These are phyloP conservation scores for Sarotherodon lohbergeri DNA, from an alignment of 2,113 vertebrate genomes.

Conservation along the genomic window DNA sequence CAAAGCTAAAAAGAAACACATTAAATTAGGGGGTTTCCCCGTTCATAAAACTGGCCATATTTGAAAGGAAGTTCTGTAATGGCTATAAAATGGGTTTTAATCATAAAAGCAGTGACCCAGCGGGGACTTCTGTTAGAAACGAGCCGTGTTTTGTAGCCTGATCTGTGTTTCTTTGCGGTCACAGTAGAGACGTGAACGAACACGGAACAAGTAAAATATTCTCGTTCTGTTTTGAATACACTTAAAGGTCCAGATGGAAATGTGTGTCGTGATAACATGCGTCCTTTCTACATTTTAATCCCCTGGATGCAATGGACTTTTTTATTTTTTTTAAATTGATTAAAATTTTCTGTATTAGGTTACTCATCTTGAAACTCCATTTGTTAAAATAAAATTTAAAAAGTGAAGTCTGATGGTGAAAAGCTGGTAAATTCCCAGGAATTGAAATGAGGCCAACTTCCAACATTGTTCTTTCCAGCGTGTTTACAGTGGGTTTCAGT, in stretches of 20 bases:
- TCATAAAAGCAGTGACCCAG: constrained; percentile 36
- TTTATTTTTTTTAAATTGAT: background rate
- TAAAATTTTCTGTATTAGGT: background rate
- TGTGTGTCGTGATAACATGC: background rate
- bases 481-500: constrained; percentile 14
- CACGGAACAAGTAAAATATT: background rate
- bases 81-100: constrained; percentile 29
- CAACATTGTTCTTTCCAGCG: constrained; percentile 3
- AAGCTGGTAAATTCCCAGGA: background rate
- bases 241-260: constrained; percentile 18
- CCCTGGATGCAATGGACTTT: background rate
- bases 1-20: background rate
- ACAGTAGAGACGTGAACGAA: constrained; percentile 20
- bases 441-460: background rate
- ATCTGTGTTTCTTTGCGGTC: background rate
- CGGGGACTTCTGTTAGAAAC: constrained; percentile 16
- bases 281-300: background rate
- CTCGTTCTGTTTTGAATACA: background rate
- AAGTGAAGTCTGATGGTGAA: background rate
- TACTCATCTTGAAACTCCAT: background rate
- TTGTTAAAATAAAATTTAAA: background rate
- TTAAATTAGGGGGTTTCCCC: constrained; percentile 37
- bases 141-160: background rate
- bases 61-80: constrained; percentile 51
- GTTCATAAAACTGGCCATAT: constrained; percentile 18